These are phyloP conservation scores for Serinus canaria DNA, from an alignment of 2,113 vertebrate genomes.

Conservation along the genomic window DNA sequence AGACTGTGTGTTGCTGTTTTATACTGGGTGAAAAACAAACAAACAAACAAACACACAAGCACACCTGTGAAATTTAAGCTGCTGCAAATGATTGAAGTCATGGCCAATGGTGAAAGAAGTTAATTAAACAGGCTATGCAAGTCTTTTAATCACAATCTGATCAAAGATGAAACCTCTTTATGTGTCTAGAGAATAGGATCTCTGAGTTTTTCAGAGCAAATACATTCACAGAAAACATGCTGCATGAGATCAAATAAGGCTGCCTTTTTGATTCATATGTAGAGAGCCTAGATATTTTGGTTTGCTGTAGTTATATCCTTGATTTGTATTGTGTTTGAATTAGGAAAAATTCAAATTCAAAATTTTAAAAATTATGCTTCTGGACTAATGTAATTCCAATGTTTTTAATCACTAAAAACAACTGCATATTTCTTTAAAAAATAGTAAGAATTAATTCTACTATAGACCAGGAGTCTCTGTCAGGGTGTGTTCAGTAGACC, in stretches of 20 bases:
- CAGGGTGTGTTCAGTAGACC: background rate
- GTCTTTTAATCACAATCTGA: background rate
- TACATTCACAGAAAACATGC: background rate
- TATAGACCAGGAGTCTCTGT: background rate
- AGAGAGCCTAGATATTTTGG: background rate
- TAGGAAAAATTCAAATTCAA: background rate
- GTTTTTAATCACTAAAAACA: background rate
- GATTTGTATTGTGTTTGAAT: background rate
- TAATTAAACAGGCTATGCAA: background rate
- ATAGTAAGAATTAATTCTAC: background rate
- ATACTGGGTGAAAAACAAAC: background rate
- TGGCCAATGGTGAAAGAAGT: background rate
- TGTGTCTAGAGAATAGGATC: background rate
- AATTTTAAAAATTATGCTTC: background rate
- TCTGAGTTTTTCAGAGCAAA: background rate
- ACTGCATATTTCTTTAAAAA: background rate
- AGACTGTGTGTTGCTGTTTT: background rate
- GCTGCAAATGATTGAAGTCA: background rate
- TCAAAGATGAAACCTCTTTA: background rate
- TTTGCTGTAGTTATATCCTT: background rate
- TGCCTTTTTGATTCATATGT: background rate
- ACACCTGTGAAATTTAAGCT: slow-evolving; percentile 22
- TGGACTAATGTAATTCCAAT: background rate
- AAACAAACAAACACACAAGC: background rate
- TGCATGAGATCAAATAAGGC: background rate